Evolutionary conservation across 2,113 vertebrate genomes (phyloP).

Genomic region (Phoenicopterus ruber): DNA sequence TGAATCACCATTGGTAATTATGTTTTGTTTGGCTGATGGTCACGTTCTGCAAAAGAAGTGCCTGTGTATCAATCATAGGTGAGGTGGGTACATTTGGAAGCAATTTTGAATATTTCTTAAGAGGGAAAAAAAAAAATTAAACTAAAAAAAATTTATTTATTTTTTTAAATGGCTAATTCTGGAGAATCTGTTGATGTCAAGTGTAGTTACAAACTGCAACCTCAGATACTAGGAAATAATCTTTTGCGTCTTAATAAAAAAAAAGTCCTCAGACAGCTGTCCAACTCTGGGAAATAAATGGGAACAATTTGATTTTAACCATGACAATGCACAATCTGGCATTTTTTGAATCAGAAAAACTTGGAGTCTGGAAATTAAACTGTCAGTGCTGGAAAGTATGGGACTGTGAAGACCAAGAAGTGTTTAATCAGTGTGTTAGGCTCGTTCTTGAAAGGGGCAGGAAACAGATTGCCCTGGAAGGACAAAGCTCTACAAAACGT

Average conservation of each 20-base stretch:
- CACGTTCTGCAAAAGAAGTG: neutral
- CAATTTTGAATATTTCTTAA: neutral
- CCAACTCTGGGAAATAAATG: slow-evolving; percentile 62
- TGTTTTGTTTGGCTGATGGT: neutral
- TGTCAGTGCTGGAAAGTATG: slow-evolving; percentile 75
- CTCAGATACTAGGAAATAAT: slow-evolving; percentile 46
- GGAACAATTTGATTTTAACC: slow-evolving; percentile 72
- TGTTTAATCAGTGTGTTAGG: slow-evolving; percentile 71
- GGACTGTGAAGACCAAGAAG: slow-evolving; percentile 59
- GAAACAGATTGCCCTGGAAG: slow-evolving; percentile 64
- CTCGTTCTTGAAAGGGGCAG: slow-evolving; percentile 44
- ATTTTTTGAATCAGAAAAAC: slow-evolving; percentile 75
- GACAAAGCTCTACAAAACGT: slow-evolving; percentile 45
- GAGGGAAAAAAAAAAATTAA: neutral
- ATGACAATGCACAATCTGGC: slow-evolving; percentile 69
- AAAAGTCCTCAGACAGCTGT: slow-evolving; percentile 48
- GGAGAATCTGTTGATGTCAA: slow-evolving; percentile 13
- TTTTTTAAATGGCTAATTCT: neutral
- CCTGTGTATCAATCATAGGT: neutral
- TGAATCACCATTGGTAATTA: neutral
- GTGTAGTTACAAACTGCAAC: neutral
- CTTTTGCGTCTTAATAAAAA: slow-evolving; percentile 45
- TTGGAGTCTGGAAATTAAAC: slow-evolving; percentile 76
- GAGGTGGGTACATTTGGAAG: neutral
- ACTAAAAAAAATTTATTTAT: no score